Conservation (phyloP, 2,113 vertebrate genomes). For the Podarcis muralis region DNA sequence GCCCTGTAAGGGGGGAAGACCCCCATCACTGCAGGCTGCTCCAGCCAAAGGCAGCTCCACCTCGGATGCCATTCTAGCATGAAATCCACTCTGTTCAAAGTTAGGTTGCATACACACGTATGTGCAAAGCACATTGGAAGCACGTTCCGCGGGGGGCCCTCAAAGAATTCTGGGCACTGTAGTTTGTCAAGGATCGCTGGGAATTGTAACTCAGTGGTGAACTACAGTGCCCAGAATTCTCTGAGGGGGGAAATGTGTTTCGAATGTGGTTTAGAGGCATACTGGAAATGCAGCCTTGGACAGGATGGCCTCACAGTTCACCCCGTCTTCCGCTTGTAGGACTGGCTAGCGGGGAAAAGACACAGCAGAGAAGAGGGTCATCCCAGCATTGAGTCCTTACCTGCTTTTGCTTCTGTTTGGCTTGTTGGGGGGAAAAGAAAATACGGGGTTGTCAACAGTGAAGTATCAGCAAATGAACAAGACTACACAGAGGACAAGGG, state of each 20-base stretch:
- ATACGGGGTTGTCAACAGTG: conserved; percentile 57
- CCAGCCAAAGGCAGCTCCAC: background rate
- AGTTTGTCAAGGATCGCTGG: no score
- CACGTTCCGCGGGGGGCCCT: no score
- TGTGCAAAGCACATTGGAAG: no score
- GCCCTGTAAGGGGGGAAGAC: no score
- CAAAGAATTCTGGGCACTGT: no score
- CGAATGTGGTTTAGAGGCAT: no score
- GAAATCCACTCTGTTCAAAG: background rate
- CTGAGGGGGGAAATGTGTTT: no score
- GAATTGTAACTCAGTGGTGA: no score
- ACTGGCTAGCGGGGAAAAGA: background rate
- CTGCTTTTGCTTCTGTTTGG: conserved; percentile 98
- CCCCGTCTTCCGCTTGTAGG: no score
- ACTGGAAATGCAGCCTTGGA: background rate
- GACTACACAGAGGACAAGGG: background rate
- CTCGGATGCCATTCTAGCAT: background rate
- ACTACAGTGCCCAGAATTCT: no score
- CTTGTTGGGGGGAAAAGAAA: conserved; percentile 84
- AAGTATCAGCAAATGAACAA: background rate
- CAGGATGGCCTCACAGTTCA: background rate
- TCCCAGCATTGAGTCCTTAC: conserved; percentile 74
- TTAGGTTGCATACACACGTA: background rate
- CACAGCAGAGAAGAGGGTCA: background rate
- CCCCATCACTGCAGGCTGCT: accelerated